A percentile compares a stretch with the other conserved stretches of the same genome.
Evolutionary conservation across 2,888 invertebrate genomes (phyloP).

Genomic region (Cantharis lateralis): DNA sequence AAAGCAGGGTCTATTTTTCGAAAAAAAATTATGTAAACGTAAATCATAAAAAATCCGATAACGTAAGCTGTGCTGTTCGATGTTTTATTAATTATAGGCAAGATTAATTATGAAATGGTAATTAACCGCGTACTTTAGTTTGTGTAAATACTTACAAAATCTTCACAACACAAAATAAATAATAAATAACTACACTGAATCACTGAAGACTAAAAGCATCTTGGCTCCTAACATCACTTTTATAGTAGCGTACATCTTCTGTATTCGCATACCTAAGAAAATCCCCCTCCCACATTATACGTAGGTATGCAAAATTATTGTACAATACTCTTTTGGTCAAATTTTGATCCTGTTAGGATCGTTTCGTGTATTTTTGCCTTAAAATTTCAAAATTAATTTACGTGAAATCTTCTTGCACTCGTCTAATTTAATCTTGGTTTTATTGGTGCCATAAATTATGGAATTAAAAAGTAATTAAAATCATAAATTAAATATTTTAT

Average conservation of each 20-base stretch:
- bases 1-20: neutral
- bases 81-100: neutral
- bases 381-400: neutral
- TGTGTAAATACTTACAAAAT: constrained; percentile 10
- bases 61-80: neutral
- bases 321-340: neutral
- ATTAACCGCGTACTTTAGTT: neutral
- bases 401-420: neutral
- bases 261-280: constrained; percentile 23
- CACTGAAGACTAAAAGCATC: constrained; percentile 32
- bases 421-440: neutral
- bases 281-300: constrained; percentile 11
- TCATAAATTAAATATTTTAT: neutral
- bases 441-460: neutral
- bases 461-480: neutral
- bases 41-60: neutral
- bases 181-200: constrained; percentile 26
- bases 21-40: neutral
- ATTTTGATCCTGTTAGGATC: neutral
- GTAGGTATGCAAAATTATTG: constrained; percentile 6
- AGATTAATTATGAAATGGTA: neutral
- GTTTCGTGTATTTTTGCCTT: neutral
- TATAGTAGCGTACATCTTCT: constrained; percentile 34
- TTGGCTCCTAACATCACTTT: constrained; percentile 29
- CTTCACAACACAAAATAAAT: constrained; percentile 21